Evolutionary conservation across 1,140 invertebrate genomes (phyloP).

Genomic region (Achroia grisella): DNA sequence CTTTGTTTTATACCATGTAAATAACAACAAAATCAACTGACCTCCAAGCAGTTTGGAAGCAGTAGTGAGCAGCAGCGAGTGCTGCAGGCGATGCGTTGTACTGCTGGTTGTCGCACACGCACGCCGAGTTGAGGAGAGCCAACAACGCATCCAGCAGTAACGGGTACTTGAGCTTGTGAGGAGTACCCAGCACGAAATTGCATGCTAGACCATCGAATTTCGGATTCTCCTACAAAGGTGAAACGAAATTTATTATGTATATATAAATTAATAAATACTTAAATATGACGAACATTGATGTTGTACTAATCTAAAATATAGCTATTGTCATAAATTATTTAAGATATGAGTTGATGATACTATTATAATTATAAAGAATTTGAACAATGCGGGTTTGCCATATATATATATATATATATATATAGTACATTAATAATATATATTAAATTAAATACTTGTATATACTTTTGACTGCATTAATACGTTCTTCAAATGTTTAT

Average conservation of each 20-base stretch:
- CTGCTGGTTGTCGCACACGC: conserved; percentile 79
- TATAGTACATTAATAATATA: no score
- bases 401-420: no score
- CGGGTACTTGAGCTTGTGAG: conserved; percentile 93
- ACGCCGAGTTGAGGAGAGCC: conserved; percentile 83
- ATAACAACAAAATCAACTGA: conserved; percentile 32
- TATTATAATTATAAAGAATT: no score
- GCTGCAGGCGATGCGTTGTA: conserved; percentile 76
- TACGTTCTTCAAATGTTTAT: no score
- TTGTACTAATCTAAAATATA: no score
- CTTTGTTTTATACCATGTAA: no score
- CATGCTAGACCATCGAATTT: conserved; percentile 95
- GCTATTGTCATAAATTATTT: no score
- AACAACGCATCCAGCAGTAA: conserved; percentile 89
- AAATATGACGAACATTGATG: no score
- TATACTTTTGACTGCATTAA: no score
- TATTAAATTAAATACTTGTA: no score
- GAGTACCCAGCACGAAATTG: conserved; percentile 92
- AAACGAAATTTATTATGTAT: background rate
- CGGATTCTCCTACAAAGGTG: conserved; percentile 54
- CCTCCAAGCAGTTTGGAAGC: conserved; percentile 91
- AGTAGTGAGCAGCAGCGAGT: conserved; percentile 91
- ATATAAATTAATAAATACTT: background rate
- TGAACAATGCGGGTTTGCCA: no score
- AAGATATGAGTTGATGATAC: no score